Evolutionary conservation across 2,888 invertebrate species (phyloP).

Genomic region (Rhyacophila evoluta): DNA sequence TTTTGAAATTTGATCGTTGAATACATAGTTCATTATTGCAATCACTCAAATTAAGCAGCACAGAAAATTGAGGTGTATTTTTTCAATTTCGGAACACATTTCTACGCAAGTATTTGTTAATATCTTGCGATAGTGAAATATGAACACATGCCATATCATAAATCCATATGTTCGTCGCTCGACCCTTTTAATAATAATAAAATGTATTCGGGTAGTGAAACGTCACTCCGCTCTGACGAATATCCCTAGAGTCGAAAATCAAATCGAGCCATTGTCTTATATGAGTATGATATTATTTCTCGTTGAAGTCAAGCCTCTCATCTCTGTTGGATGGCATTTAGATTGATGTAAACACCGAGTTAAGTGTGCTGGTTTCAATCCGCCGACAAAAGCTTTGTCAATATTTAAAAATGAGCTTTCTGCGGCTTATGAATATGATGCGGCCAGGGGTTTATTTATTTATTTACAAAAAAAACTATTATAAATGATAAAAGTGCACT

Average conservation of each 20-base stretch:
- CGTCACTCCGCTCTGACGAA: slow-evolving; percentile 2
- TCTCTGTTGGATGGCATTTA: slow-evolving; percentile 37
- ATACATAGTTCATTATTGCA: too few species aligned
- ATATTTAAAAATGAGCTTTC: slow-evolving; percentile 51
- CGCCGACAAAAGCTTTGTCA: slow-evolving; percentile 53
- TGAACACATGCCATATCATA: too few species aligned
- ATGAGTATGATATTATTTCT: slow-evolving; percentile 14
- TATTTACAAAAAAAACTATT: neutral
- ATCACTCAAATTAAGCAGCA: too few species aligned
- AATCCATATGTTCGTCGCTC: neutral
- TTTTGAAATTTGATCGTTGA: too few species aligned
- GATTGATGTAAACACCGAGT: slow-evolving; percentile 48
- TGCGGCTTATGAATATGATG: slow-evolving; percentile 33
- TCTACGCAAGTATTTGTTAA: too few species aligned
- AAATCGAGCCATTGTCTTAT: slow-evolving; percentile 47
- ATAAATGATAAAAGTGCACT: neutral
- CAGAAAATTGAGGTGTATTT: too few species aligned
- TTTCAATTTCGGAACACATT: too few species aligned
- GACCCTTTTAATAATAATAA: slow-evolving; percentile 16
- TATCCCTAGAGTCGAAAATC: slow-evolving; percentile 43
- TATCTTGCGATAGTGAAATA: too few species aligned
- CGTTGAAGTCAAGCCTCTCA: slow-evolving; percentile 23
- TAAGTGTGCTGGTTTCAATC: slow-evolving; percentile 45
- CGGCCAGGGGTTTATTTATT: neutral
- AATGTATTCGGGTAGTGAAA: neutral